These are phyloP conservation scores for Hipposideros larvatus DNA, from an alignment of 2,797 vertebrate species.

Conservation along the genomic window DNA sequence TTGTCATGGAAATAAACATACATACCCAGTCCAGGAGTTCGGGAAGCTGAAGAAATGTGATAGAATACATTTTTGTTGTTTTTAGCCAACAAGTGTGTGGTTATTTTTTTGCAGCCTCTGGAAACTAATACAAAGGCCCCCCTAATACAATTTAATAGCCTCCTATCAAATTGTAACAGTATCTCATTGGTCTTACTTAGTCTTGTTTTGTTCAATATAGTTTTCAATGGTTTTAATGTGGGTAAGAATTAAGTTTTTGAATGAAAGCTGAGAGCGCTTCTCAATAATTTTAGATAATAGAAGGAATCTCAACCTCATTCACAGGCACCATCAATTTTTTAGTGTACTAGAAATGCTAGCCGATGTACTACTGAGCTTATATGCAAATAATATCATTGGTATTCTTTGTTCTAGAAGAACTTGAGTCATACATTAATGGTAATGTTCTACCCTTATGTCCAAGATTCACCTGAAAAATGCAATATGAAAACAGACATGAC, in stretches of 20 bases:
- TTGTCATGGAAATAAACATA: neutral
- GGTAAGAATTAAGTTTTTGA: constrained; percentile 7
- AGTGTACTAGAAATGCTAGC: neutral
- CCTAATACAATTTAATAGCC: neutral
- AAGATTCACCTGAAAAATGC: constrained; percentile 4
- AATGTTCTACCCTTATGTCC: neutral
- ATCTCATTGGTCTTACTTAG: neutral
- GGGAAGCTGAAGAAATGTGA: neutral
- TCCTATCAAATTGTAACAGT: neutral
- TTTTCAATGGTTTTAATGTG: neutral
- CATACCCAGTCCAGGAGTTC: neutral
- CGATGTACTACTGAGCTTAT: neutral
- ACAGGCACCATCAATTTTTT: neutral
- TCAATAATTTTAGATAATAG: constrained; percentile 5
- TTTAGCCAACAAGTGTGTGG: neutral
- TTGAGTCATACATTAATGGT: neutral
- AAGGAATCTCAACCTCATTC: neutral
- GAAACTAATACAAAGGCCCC: neutral
- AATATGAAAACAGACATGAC: neutral
- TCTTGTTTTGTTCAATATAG: neutral
- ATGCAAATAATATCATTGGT: neutral
- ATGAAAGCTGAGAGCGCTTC: neutral
- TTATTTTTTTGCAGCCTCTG: neutral
- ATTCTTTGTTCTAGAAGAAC: constrained; percentile 13
- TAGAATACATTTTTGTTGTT: constrained; percentile 7